These are phyloP conservation scores for Ia io DNA, from an alignment of 2,113 vertebrate species.

Conservation along the genomic window DNA sequence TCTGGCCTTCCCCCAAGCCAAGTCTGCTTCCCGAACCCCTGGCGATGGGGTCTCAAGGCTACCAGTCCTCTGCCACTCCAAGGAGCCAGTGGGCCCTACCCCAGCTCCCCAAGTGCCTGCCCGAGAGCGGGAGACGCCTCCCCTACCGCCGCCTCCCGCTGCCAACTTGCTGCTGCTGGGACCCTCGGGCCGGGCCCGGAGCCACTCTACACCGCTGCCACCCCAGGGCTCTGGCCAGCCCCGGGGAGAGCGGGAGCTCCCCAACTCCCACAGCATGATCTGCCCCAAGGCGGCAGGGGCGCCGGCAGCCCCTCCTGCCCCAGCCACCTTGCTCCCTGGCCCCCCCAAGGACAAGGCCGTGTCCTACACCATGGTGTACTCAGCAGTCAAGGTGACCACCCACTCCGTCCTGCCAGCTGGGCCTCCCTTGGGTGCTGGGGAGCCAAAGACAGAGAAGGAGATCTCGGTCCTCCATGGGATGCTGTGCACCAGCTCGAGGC, in stretches of 20 bases:
- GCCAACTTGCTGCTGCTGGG: conserved; percentile 81
- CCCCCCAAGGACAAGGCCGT: conserved; percentile 83
- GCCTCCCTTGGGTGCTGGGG: conserved; percentile 69
- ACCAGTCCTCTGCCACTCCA: conserved; percentile 79
- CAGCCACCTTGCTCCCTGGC: conserved; percentile 66
- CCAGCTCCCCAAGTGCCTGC: conserved; percentile 78
- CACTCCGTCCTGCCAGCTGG: conserved; percentile 75
- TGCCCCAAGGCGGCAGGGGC: conserved; percentile 75
- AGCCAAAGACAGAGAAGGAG: conserved; percentile 79
- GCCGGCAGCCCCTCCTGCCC: conserved; percentile 77
- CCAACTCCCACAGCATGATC: conserved; percentile 85
- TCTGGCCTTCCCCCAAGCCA: conserved; percentile 89
- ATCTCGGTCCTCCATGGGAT: conserved; percentile 77
- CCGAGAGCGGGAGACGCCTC: conserved; percentile 78
- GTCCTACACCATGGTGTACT: conserved; percentile 79
- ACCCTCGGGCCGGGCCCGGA: conserved; percentile 88
- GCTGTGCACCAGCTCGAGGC: conserved; percentile 73
- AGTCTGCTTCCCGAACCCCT: conserved; percentile 65
- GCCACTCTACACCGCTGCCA: conserved; percentile 93
- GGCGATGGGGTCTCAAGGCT: conserved; percentile 79
- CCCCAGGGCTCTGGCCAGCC: conserved; percentile 91
- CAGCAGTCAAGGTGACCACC: conserved; percentile 78
- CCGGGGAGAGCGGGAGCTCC: conserved; percentile 86
- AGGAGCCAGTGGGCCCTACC: conserved; percentile 68
- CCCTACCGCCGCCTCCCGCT: conserved; percentile 65